Conservation (phyloP, 2,113 vertebrate species). For the Coptodon bakossiorum region DNA sequence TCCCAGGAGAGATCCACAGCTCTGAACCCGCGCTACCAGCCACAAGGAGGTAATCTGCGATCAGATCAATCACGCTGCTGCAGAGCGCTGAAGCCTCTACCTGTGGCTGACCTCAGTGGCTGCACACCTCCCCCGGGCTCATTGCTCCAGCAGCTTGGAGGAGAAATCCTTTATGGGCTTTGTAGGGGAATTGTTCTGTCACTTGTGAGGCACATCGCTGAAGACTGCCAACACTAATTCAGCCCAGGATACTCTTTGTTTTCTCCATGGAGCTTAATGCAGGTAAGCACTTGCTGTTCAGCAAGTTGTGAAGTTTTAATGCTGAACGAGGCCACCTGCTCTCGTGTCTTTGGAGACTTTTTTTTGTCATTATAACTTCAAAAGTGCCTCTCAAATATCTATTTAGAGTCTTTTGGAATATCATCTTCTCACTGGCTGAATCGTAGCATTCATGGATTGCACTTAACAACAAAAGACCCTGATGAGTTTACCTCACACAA, state of each 20-base stretch:
- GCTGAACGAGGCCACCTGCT: neutral
- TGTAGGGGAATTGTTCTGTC: neutral
- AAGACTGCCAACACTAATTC: neutral
- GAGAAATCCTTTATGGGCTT: neutral
- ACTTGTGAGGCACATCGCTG: neutral
- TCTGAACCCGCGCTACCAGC: neutral
- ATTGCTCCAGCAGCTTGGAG: neutral
- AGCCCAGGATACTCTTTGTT: neutral
- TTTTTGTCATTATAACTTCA: neutral
- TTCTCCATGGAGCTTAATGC: conserved; percentile 54
- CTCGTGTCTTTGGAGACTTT: conserved; percentile 15
- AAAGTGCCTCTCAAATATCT: neutral
- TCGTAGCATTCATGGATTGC: neutral
- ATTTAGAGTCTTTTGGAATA: neutral
- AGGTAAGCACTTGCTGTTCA: conserved; percentile 34
- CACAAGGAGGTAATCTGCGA: neutral
- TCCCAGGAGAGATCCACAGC: conserved; percentile 43
- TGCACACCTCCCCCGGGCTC: neutral
- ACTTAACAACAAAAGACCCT: neutral
- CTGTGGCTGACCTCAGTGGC: conserved; percentile 8
- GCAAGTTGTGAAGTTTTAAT: neutral
- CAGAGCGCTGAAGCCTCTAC: neutral
- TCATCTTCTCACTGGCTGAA: neutral
- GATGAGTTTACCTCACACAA: neutral
- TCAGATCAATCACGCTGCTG: neutral